A percentile compares a stretch with the other conserved stretches of the same genome.
phyloP scores from a whole-genome alignment of 2,888 invertebrate genomes.

The Polylopha cassiicola region DNA sequence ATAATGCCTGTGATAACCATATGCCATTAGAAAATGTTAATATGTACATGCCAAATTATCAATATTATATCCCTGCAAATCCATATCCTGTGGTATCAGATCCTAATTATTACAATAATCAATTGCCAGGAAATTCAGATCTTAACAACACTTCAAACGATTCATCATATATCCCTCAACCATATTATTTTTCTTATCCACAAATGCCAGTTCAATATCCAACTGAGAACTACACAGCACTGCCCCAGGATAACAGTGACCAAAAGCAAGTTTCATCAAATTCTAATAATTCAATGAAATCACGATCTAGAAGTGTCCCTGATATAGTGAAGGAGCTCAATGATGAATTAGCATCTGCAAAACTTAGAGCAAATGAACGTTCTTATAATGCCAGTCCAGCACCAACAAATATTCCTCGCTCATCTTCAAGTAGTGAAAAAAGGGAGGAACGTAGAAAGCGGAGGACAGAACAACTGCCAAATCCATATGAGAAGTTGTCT shows the following conservation, averaged over 20 bases:
- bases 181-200: constrained; percentile 59
- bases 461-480: constrained; percentile 53
- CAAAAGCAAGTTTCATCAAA: constrained; percentile 29
- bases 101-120: constrained; percentile 45
- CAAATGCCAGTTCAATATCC: constrained; percentile 47
- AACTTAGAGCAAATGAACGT: constrained; percentile 67
- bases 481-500: constrained; percentile 62
- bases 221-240: constrained; percentile 20
- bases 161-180: constrained; percentile 54
- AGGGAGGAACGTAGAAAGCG: constrained; percentile 43
- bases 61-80: constrained; percentile 57
- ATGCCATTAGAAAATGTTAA: constrained; percentile 47
- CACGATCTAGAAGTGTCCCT: constrained; percentile 81
- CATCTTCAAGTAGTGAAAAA: constrained; percentile 40
- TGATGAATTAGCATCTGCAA: constrained; percentile 76
- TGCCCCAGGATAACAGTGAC: constrained; percentile 30
- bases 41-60: constrained; percentile 61
- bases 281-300: constrained; percentile 50
- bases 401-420: constrained; percentile 37
- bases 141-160: constrained; percentile 41
- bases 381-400: constrained; percentile 75
- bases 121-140: constrained; percentile 44
- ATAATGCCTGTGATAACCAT: constrained; percentile 41
- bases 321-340: constrained; percentile 86
- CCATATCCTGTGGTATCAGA: constrained; percentile 42